Percentiles rank a stretch among this genome's conserved stretches.
Evolutionary conservation across 2,888 invertebrate genomes (phyloP).

Genomic region (Microdon myrmicae): DNA sequence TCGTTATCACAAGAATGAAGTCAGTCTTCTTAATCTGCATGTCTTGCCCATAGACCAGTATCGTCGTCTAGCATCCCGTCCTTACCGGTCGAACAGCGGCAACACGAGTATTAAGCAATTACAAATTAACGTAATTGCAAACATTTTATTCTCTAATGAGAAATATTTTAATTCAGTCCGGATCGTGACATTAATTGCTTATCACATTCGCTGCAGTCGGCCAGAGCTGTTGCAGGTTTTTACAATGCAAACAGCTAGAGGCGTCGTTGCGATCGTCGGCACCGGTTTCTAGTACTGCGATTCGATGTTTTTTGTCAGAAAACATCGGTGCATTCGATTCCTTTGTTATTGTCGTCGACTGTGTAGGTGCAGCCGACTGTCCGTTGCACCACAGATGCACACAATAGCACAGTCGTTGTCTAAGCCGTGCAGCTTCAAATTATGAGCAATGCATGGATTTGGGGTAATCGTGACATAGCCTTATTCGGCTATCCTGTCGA

Average conservation of each 20-base stretch:
- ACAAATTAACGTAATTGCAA: conserved; percentile 63
- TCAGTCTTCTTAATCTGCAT: too few species aligned
- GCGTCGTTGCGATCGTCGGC: neutral
- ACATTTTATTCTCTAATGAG: conserved; percentile 62
- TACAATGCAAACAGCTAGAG: conserved; percentile 12
- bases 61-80: too few species aligned
- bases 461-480: conserved; percentile 50
- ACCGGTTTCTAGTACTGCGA: conserved; percentile 46
- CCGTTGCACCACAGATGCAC: conserved; percentile 38
- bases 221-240: neutral
- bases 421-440: conserved; percentile 30
- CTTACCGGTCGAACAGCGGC: too few species aligned
- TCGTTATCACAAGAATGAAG: too few species aligned
- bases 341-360: neutral
- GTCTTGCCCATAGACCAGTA: too few species aligned
- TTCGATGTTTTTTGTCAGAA: conserved; percentile 27
- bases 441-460: conserved; percentile 52
- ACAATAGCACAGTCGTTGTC: conserved; percentile 6
- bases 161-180: conserved; percentile 62
- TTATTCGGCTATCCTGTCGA: conserved; percentile 45
- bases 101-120: conserved; percentile 63
- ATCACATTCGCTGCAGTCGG: conserved; percentile 41
- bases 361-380: conserved; percentile 6
- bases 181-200: conserved; percentile 62
- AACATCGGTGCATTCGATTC: conserved; percentile 20